Evolutionary conservation across 1,140 invertebrate genomes (phyloP), one percentile per base, ranked within the genome.

Genomic region (Aphaenogaster rudis): DNA sequence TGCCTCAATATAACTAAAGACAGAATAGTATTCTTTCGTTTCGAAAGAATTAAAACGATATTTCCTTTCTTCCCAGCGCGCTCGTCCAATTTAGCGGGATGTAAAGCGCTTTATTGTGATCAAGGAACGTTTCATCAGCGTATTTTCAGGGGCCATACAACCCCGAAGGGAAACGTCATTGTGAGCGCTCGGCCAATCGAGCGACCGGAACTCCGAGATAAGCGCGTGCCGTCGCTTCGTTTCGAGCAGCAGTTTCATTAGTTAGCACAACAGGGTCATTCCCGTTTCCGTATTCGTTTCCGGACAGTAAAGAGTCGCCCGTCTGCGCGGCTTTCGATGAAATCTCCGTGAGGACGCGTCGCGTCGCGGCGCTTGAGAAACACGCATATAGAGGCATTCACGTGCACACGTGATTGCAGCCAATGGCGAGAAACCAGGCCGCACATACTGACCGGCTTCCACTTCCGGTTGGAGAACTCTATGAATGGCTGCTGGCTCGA

Each of bases 211-310:
- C 84, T 76, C 57, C 48, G 81, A 86, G 88, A 66, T 61, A 67
- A 88, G 81, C 76, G 82, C 79, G 85, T 81, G 64, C 48, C 78
- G 52, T 86, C 63, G 42, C 33, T 67, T 61, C 54, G 66, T 72
- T 84, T 88, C 86, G 89, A 81, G 66, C 69, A 69, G 74, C 72
- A 79, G 69, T 86, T 81, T 85, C 77, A 82, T 88, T 90, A 90
- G 90, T 92, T 91, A 92, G 82, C 88, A 87, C 88, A 92, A 92
- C 88, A 79, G 88, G 80, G 45, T 82, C 82, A 84, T 86, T 85
- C 81, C 67, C 63, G 79, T 4, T 54, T 33, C 54, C 84, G 76
- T 79, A 80, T 76, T 42, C 79, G 69, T 86, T 91, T 89, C 86
- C 87, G 86, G 88, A 8, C 17, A n/a, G 79, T 33, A 59, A 78